Conservation (phyloP, 1,140 invertebrate genomes). For the Patella vulgata region DNA sequence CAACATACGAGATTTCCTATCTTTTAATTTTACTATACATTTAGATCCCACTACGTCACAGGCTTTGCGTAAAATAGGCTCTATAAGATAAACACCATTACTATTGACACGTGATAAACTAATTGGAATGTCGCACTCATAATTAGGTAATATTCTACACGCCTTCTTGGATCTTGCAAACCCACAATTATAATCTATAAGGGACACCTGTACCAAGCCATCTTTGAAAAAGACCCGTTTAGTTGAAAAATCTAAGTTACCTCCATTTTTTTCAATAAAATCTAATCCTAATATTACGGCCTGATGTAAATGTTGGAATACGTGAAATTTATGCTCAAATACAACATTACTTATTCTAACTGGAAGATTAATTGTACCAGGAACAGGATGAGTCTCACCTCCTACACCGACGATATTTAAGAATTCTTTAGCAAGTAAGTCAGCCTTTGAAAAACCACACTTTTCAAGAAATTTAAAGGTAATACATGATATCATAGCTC, state of each 20-base stretch:
- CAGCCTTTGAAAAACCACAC: neutral
- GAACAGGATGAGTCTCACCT: neutral
- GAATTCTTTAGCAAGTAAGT: neutral
- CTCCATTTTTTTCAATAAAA: conserved; percentile 8
- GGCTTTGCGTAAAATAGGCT: too few species aligned
- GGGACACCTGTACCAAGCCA: too few species aligned
- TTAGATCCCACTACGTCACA: too few species aligned
- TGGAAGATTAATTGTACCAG: neutral
- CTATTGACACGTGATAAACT: too few species aligned
- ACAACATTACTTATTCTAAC: neutral
- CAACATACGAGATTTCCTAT: too few species aligned
- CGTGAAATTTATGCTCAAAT: neutral
- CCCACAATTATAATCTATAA: too few species aligned
- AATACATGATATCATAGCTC: conserved; percentile 1
- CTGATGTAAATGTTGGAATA: neutral
- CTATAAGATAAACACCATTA: too few species aligned
- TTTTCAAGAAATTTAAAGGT: neutral
- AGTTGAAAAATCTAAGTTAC: neutral
- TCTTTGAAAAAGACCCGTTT: neutral
- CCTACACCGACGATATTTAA: neutral
- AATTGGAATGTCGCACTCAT: too few species aligned
- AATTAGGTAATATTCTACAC: too few species aligned
- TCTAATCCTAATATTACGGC: conserved; percentile 14
- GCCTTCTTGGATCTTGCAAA: too few species aligned
- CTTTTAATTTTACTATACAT: too few species aligned